Evolutionary conservation across 2,888 invertebrate genomes (phyloP).

Genomic region (Lypha dubia): DNA sequence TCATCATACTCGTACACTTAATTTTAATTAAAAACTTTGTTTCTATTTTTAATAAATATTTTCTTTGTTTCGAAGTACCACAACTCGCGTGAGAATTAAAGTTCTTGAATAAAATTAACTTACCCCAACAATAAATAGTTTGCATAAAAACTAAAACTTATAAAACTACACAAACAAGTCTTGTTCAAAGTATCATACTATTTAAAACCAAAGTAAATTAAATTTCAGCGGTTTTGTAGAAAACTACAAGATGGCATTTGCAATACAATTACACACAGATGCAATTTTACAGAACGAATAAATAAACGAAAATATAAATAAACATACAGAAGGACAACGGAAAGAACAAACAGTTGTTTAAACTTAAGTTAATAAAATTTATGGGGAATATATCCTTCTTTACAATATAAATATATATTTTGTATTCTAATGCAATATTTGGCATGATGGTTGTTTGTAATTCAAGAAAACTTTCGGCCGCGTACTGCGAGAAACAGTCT

Average conservation of each 20-base stretch:
- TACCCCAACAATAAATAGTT: conserved; percentile 26
- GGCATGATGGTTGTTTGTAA: conserved; percentile 31
- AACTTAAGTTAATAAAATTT: conserved; percentile 43
- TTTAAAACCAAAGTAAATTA: conserved; percentile 62
- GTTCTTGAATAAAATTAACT: conserved; percentile 36
- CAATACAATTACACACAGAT: conserved; percentile 59
- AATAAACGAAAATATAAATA: conserved; percentile 19
- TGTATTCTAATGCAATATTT: conserved; percentile 4
- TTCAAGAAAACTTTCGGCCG: too few relatives aligned
- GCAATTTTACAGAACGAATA: conserved; percentile 40
- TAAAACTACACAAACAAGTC: conserved; percentile 28
- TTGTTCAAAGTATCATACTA: conserved; percentile 4
- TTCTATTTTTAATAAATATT: background rate
- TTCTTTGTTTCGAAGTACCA: background rate
- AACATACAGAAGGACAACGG: conserved; percentile 10
- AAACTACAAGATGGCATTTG: conserved; percentile 60
- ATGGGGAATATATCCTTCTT: background rate
- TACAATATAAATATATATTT: conserved; percentile 9
- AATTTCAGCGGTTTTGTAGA: conserved; percentile 65
- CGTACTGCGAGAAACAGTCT: too few relatives aligned
- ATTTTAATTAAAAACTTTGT: conserved; percentile 2
- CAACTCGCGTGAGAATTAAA: conserved; percentile 34
- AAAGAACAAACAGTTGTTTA: background rate
- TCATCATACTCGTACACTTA: background rate
- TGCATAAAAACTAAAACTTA: conserved; percentile 28